phyloP scores from a whole-genome alignment of 2,797 vertebrate genomes.

The Acanthis flammea region DNA sequence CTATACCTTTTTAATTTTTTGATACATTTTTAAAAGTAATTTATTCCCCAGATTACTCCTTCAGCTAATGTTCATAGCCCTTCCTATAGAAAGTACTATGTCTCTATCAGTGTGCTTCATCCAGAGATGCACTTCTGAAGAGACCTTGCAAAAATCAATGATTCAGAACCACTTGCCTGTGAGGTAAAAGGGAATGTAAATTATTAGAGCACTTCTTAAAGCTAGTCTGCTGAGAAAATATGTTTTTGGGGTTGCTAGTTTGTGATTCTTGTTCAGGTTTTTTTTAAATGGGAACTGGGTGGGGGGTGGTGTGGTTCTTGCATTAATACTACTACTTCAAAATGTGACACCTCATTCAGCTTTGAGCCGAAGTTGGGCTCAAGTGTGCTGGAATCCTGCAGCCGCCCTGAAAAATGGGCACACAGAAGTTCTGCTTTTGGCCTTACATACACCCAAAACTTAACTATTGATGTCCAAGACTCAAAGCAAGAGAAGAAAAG shows the following conservation, averaged over 20 bases:
- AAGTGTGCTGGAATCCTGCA: background rate
- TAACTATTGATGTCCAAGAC: constrained; percentile 51
- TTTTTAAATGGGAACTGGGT: background rate
- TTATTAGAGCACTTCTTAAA: background rate
- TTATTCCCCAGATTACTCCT: background rate
- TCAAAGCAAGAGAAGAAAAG: constrained; percentile 24
- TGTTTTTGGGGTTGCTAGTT: background rate
- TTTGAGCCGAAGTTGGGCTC: background rate
- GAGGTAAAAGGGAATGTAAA: background rate
- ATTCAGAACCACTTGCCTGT: background rate
- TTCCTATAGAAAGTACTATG: background rate
- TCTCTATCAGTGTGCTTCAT: background rate
- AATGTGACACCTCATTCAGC: background rate
- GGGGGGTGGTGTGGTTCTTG: fast-evolving
- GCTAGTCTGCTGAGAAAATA: background rate
- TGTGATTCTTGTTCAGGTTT: background rate
- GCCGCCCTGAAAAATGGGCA: constrained; percentile 23
- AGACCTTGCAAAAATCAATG: background rate
- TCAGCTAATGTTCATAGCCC: background rate
- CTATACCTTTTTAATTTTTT: background rate
- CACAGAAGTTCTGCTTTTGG: background rate
- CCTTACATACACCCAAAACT: constrained; percentile 47
- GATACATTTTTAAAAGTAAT: background rate
- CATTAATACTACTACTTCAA: background rate
- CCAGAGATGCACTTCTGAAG: background rate